Base-by-base conservation (phyloP, 2,113 vertebrate genomes). In the Mystacornis crossleyi region DNA sequence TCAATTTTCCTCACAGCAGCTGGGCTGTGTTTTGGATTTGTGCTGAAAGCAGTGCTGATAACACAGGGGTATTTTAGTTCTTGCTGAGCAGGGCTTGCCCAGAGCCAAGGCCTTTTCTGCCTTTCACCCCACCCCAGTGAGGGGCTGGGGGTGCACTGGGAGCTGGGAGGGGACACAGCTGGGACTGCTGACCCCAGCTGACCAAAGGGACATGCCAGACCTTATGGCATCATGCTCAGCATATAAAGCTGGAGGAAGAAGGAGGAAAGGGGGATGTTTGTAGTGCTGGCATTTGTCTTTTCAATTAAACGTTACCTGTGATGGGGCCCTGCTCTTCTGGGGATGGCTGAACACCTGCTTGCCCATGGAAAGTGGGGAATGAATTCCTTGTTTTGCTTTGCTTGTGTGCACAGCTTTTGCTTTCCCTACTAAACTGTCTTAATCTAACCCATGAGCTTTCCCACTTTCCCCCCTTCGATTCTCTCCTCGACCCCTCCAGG, bases 121-220 rank as follows among this genome's bases (percentile, higher is more conserved):
- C 54, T 26, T 18, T 4, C 26, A 31, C 10, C 26, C 43, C 15
- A 16, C 18, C 62, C 18, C 62, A 51, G 18, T 0, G 1, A 77
- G 11, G 6, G 45, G 3, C 26, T 86, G 62, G 43, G 13, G 17
- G 4, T 51, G 33, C 43, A 43, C 25, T 43, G 31, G 31, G 42
- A 64, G 11, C 2, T 73, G 58, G 10, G 34, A 51, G 62, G 26
- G 53, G 72, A 43, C 83, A 26, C 21, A 26, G 43, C 43, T 1
- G 2, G 36, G 33, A 58, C 43, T 4, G 14, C 33, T 86, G 62
- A 38, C 14, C 33, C 62, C 4, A 45, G 2, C 8, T 60, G 45
- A 0, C 45, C 45, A 51, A 28, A 69, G 45, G 33, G 10, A 69
- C 33, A 23, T 21, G 77, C 7, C 45, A 58, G 53, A 50, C 33